A percentile compares a stretch with the other conserved stretches of the same genome.
phyloP scores from a whole-genome alignment of 1,140 invertebrate genomes.

The Paracyclopina nana region DNA sequence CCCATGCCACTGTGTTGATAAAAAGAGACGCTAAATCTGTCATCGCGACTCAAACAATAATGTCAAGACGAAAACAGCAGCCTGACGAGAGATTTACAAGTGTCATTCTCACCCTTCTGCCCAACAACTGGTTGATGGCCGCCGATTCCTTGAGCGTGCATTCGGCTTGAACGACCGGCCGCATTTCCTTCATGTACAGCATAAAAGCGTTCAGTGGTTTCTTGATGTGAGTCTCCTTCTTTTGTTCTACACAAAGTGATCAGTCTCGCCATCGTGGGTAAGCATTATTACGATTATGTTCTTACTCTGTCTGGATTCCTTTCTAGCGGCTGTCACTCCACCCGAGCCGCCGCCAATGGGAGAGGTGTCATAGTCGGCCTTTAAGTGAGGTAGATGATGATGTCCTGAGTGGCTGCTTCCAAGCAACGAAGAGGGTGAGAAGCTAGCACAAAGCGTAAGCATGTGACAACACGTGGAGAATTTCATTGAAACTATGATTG shows the following conservation, averaged over 20 bases:
- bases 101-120: conserved; percentile 65
- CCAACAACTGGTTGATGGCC: conserved; percentile 97
- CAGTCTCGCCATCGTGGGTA: too few relatives aligned
- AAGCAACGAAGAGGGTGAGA: neutral
- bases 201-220: conserved; percentile 99
- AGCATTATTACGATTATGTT: too few relatives aligned
- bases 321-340: too few relatives aligned
- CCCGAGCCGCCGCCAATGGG: too few relatives aligned
- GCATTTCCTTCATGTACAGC: conserved; percentile 99
- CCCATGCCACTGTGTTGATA: conserved; percentile 87
- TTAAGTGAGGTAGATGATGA: too few relatives aligned
- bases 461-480: neutral
- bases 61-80: neutral
- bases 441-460: neutral
- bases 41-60: neutral
- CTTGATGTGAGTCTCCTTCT: conserved; percentile 87
- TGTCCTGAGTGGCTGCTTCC: too few relatives aligned
- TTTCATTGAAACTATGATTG: neutral
- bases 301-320: too few relatives aligned
- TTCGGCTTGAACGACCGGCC: conserved; percentile 90
- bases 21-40: too few relatives aligned
- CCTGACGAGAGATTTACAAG: too few relatives aligned
- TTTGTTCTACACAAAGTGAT: neutral
- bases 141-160: conserved; percentile 96
- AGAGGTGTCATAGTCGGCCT: too few relatives aligned